phyloP scores from a whole-genome alignment of 2,888 invertebrate species.

The Heliconius ismenius region DNA sequence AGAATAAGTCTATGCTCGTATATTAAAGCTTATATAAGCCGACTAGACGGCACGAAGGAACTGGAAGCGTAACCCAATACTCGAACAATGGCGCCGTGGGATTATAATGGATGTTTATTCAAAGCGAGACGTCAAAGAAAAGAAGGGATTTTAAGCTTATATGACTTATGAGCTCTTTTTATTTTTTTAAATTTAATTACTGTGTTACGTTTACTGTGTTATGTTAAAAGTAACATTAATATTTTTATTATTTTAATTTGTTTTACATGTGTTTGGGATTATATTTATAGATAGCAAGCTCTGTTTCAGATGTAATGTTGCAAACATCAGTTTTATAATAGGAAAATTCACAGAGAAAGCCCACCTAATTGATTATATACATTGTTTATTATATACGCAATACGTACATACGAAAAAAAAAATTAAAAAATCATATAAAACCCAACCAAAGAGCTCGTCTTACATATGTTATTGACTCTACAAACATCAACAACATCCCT shows the following conservation, averaged over 20 bases:
- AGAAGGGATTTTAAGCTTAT: conserved; percentile 25
- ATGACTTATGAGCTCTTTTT: conserved; percentile 8
- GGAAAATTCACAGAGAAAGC: too few species aligned
- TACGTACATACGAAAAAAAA: too few species aligned
- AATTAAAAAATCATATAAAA: too few species aligned
- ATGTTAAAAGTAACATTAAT: not conserved
- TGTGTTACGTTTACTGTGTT: not conserved
- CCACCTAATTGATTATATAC: not conserved
- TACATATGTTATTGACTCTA: not conserved
- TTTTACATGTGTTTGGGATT: not conserved
- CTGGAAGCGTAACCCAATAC: conserved; percentile 30
- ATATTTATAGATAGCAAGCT: not conserved
- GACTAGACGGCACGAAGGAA: conserved; percentile 31
- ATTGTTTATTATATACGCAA: too few species aligned
- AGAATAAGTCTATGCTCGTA: not conserved
- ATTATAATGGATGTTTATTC: conserved; percentile 33
- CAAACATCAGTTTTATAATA: too few species aligned
- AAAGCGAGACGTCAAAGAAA: conserved; percentile 23
- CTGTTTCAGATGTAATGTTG: too few species aligned
- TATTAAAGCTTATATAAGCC: conserved; percentile 23
- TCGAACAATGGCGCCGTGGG: conserved; percentile 26
- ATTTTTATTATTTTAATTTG: not conserved
- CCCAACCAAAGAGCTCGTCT: not conserved
- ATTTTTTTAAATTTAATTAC: conserved; percentile 15
- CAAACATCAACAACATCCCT: not conserved